phyloP scores from a whole-genome alignment of 2,113 vertebrate species.

The Pyxicephalus adspersus region DNA sequence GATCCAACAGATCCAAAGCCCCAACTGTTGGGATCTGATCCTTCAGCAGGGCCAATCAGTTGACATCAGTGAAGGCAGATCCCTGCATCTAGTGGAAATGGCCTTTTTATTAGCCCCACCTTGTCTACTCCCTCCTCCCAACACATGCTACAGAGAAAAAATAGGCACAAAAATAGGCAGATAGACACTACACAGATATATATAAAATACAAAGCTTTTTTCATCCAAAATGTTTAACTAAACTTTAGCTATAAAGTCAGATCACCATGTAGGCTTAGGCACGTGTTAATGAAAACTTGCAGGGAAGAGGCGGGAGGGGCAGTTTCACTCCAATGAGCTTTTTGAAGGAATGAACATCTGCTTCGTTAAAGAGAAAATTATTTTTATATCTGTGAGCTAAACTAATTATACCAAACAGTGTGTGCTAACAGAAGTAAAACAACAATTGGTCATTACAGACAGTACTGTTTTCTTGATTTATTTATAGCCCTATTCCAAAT shows the following conservation, averaged over 20 bases:
- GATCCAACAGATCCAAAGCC: too few relatives aligned
- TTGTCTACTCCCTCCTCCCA: too few relatives aligned
- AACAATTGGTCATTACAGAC: slow-evolving; percentile 3
- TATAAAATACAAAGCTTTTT: too few relatives aligned
- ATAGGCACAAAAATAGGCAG: too few relatives aligned
- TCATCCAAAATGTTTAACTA: too few relatives aligned
- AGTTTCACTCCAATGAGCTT: not conserved
- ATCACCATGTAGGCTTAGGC: not conserved
- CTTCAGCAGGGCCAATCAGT: too few relatives aligned
- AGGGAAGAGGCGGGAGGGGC: not conserved
- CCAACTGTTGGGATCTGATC: too few relatives aligned
- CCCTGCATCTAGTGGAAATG: too few relatives aligned
- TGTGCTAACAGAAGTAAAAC: not conserved
- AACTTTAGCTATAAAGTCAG: not conserved
- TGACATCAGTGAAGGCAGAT: too few relatives aligned
- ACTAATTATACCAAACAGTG: slow-evolving; percentile 33
- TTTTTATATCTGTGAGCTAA: slow-evolving; percentile 13
- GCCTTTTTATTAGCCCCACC: too few relatives aligned
- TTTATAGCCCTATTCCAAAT: not conserved
- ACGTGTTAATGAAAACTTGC: slow-evolving; percentile 1
- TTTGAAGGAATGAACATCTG: slow-evolving; percentile 36
- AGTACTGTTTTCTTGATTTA: not conserved
- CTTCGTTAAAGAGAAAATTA: slow-evolving; percentile 24
- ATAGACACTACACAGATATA: too few relatives aligned
- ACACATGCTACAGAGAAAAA: too few relatives aligned